Conservation (phyloP, 2,113 vertebrate species). For the Pithys albifrons region DNA sequence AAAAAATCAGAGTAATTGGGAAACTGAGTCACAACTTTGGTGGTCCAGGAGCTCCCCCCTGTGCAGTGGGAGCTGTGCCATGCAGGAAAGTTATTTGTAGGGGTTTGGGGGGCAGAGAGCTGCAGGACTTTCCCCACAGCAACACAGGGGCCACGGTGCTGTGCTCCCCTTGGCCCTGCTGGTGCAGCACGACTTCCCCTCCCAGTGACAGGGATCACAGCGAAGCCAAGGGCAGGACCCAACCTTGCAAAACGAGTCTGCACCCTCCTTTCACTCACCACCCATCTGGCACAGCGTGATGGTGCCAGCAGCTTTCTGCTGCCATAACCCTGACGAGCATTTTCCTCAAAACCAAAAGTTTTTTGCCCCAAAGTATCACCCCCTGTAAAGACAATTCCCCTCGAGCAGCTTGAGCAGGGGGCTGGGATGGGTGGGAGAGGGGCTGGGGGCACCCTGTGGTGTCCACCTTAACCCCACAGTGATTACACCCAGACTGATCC, state of each 20-base stretch:
- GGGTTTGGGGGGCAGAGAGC: neutral
- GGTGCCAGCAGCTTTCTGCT: neutral
- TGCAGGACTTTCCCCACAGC: neutral
- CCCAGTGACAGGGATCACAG: neutral
- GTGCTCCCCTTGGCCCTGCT: neutral
- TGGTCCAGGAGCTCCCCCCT: neutral
- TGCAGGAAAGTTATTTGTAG: neutral
- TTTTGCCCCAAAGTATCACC: rapidly evolving
- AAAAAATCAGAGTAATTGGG: neutral
- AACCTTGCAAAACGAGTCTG: neutral
- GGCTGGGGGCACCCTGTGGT: neutral
- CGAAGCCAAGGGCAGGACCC: neutral
- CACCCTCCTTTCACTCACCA: neutral
- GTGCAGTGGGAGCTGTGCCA: neutral
- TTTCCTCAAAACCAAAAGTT: neutral
- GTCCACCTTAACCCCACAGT: neutral
- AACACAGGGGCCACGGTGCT: rapidly evolving
- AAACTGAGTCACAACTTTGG: neutral
- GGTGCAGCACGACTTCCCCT: neutral
- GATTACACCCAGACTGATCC: neutral
- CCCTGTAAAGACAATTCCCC: neutral
- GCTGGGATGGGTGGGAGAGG: neutral
- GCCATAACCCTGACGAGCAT: rapidly evolving
- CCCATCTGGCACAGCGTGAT: neutral
- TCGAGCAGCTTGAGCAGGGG: neutral